Evolutionary conservation across 2,797 vertebrate genomes (phyloP).

Genomic region (Phalanger gymnotis): DNA sequence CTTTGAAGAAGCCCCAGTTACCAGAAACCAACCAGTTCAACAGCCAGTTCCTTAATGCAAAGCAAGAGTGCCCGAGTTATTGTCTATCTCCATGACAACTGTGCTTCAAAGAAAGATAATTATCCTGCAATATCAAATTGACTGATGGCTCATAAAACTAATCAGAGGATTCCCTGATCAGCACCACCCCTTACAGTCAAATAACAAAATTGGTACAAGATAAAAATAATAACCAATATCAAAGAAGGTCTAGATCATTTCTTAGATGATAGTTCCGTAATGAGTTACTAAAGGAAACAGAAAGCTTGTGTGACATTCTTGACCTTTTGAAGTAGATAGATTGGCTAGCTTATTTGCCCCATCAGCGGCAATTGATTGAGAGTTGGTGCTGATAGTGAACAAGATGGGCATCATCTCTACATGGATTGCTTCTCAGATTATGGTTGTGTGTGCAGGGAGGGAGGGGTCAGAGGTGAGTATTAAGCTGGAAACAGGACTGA

Average conservation of each 20-base stretch:
- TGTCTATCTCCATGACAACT: background rate
- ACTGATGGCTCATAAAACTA: background rate
- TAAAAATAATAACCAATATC: background rate
- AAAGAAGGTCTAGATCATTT: constrained; percentile 24
- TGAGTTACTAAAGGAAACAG: background rate
- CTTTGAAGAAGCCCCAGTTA: background rate
- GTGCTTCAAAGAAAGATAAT: background rate
- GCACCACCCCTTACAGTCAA: background rate
- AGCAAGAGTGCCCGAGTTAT: background rate
- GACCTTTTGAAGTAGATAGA: background rate
- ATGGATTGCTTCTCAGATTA: background rate
- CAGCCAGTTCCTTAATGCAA: background rate
- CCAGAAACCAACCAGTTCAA: background rate
- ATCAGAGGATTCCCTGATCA: background rate
- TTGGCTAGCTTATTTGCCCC: background rate
- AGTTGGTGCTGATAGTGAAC: background rate
- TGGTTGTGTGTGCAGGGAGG: background rate
- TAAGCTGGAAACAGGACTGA: background rate
- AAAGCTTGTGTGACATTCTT: background rate
- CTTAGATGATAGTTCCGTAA: background rate
- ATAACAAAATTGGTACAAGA: background rate
- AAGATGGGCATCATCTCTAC: background rate
- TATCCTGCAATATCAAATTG: background rate
- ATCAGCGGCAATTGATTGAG: background rate
- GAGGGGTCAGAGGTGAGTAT: background rate